Percentiles rank a stretch among this genome's conserved stretches.
phyloP scores from a whole-genome alignment of 2,113 vertebrate genomes.

The Typhlomys cinereus region DNA sequence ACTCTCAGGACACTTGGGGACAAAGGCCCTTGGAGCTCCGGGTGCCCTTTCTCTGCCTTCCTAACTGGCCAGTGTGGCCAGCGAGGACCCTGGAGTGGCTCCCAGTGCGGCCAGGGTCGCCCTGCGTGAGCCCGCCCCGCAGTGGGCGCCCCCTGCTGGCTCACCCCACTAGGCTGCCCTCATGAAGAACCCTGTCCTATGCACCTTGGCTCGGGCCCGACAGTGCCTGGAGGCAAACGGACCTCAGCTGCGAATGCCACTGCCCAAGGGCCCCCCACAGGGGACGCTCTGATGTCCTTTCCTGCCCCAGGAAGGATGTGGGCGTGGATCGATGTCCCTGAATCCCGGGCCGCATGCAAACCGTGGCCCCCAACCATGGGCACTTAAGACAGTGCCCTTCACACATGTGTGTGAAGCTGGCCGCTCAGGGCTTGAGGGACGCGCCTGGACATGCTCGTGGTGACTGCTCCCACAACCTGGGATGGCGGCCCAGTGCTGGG shows the following conservation, averaged over 20 bases:
- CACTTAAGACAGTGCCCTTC: accelerated
- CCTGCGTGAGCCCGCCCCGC: not conserved
- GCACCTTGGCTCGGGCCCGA: too few relatives aligned
- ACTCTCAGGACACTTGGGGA: not conserved
- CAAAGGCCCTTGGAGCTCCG: not conserved
- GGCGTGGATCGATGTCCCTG: accelerated
- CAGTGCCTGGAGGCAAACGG: accelerated
- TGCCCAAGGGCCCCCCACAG: not conserved
- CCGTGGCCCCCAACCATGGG: not conserved
- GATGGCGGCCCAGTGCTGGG: accelerated
- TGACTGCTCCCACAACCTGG: accelerated
- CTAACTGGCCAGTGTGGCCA: not conserved
- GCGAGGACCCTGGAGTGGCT: not conserved
- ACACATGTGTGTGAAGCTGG: accelerated
- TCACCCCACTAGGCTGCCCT: accelerated
- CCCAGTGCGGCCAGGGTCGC: not conserved
- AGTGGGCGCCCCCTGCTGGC: accelerated
- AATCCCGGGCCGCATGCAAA: accelerated
- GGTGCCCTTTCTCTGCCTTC: not conserved
- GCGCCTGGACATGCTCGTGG: not conserved
- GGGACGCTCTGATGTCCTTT: accelerated
- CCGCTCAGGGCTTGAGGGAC: not conserved
- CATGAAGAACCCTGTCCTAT: accelerated
- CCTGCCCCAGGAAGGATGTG: not conserved
- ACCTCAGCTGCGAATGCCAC: accelerated